Evolutionary conservation across 1,140 invertebrate genomes (phyloP), one percentile per base, ranked within the genome.

Genomic region (Pararge aegeria): DNA sequence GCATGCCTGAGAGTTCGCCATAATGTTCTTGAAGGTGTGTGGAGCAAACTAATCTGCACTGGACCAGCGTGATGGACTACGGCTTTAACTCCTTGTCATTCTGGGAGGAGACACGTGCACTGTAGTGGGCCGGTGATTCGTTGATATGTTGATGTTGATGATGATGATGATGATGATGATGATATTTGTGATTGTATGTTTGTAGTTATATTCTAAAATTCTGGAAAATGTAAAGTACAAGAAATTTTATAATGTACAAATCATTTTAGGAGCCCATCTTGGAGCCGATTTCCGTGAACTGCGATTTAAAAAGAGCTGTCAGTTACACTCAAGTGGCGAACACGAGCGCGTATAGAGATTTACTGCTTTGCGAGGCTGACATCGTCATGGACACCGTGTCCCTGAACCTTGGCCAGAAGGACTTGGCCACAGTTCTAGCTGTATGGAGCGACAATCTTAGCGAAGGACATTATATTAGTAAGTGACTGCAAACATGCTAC

Each of bases 391-490:
- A 96, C 56, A 88, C 89, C 7, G 90, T 96, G 1, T 83, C 91
- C 34, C 83, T 95, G 5, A 95, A 95, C 68, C 69, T 95, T 1
- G 94, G 94, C 4, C 94, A 95, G 76, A 93, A 92, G 72, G 95
- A 96, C 78, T 73, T 95, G 2, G 92, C 93, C 1, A 94, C 93
- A 0, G 86, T 95, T 16, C 86, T 95, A 16, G 91, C 92, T 0
- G 93, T 95, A 15, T 94, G 94, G 91, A 92, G 92, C 21, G 94
- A 95, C 58, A 95, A 94, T 64, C 76, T 93, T 0, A 85, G 78
- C 55, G 87, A 90, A 50, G 83, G 76, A 4, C 75, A 81, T 48
- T 90, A 83, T 67, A 84, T 90, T 16, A 80, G 89, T 90, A 54
- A 73, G 68, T 21, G 21, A 18, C 6, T 18, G 12, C 9, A n/a